Percentiles rank a stretch among this genome's conserved stretches.
Conservation (phyloP, 2,113 vertebrate genomes). For the Spermophilus dauricus region DNA sequence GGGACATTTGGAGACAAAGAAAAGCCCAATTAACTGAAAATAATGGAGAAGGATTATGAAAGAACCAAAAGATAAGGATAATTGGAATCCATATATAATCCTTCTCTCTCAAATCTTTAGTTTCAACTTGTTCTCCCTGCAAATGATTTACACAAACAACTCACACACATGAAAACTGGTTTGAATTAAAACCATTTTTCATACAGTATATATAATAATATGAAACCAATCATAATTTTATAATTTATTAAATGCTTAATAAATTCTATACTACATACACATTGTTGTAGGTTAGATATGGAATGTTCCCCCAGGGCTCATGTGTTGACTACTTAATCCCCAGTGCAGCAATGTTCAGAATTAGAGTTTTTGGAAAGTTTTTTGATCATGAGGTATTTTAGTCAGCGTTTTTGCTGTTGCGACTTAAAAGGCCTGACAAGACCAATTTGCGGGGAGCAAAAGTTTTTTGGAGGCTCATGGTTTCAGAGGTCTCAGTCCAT, state of each 20-base stretch:
- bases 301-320: background rate
- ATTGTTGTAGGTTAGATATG: background rate
- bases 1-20: background rate
- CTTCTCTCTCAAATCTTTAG: slow-evolving; percentile 59
- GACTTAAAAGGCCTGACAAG: no score
- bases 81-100: slow-evolving; percentile 59
- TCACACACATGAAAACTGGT: slow-evolving; percentile 8
- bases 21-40: slow-evolving; percentile 68
- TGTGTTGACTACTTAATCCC: background rate
- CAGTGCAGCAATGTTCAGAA: background rate
- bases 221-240: background rate
- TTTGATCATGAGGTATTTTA: no score
- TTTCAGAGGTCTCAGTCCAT: no score
- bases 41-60: slow-evolving; percentile 60
- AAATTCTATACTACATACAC: background rate
- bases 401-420: no score
- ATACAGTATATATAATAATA: slow-evolving; percentile 13
- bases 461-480: no score
- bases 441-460: no score
- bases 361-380: background rate
- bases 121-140: slow-evolving; percentile 64
- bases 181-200: slow-evolving; percentile 32
- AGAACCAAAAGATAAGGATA: slow-evolving; percentile 64
- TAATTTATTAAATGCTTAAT: slow-evolving; percentile 1
- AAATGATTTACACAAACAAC: slow-evolving; percentile 62